phyloP scores from a whole-genome alignment of 2,888 invertebrate genomes.

The Tinea pellionella region DNA sequence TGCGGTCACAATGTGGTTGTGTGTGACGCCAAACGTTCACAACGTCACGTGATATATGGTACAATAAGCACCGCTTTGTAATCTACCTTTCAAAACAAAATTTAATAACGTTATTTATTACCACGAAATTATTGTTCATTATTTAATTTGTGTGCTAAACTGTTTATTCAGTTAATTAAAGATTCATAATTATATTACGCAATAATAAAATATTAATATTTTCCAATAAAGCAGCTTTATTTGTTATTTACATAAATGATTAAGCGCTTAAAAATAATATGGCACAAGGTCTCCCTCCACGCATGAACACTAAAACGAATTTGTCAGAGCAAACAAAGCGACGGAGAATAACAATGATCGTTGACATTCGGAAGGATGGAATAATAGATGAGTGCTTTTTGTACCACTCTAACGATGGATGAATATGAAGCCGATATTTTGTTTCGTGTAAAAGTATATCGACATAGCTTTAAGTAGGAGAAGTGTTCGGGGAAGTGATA shows the following conservation, averaged over 20 bases:
- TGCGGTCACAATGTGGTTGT: not conserved
- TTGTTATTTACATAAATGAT: not conserved
- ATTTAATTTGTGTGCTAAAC: not conserved
- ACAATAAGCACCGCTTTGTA: not conserved
- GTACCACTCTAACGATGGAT: not conserved
- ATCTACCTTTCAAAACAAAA: slow-evolving; percentile 2
- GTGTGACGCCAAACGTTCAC: not conserved
- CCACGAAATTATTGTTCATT: not conserved
- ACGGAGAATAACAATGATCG: slow-evolving; percentile 3
- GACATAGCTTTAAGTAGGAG: not conserved
- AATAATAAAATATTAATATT: too few relatives aligned
- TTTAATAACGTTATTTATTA: slow-evolving; percentile 6
- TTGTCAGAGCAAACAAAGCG: slow-evolving; percentile 5
- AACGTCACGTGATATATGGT: slow-evolving; percentile 2
- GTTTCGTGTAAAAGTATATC: not conserved
- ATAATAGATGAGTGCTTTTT: slow-evolving; percentile 4
- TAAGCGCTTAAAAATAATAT: not conserved
- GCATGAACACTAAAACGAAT: not conserved
- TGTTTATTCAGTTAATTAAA: not conserved
- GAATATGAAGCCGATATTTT: not conserved
- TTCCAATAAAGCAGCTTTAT: not conserved
- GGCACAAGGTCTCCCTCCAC: not conserved
- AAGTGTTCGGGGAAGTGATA: not conserved
- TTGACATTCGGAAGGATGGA: slow-evolving; percentile 5
- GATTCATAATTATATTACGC: not conserved